Evolutionary conservation across 2,797 vertebrate species (phyloP), one percentile per base, ranked within the genome.

Genomic region (Acipenser oxyrinchus): DNA sequence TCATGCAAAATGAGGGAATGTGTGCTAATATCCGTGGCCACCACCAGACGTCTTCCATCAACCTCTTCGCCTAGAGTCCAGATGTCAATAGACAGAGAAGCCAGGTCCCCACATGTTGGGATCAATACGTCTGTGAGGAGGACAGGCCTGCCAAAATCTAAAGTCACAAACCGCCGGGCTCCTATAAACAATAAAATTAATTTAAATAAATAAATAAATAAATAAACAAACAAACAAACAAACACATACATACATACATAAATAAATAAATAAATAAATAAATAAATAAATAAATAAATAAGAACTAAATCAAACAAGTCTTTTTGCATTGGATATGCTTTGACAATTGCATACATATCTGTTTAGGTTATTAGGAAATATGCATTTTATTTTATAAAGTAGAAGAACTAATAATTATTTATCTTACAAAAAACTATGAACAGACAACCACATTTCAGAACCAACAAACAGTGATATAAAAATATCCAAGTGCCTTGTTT

Each of bases 51-150:
- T 62, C 97, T 92, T 62, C 96, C 97, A 66, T 99, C 97, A 74
- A 99, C 94, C 79, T 99, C 97, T 77, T 99, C 97, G 4, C 96
- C 96, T 74, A 99, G 90, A 1, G 95, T 98, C 97, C 97, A 99
- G 83, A 99, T 97, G 77, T 99, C 97, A 71, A 99, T 99, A 71
- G 96, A 98, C 70, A 99, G 88, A 11, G 97, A 99, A 60, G 96
- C 96, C 83, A 99, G 84, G 84, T 99, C 97, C 5, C 89, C 89
- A 63, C 97, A 99, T 50, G 94, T 98, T 4, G 97, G 97, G 79
- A 99, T 99, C 77, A 99, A 87, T 1, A 94, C 91, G 48, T 99
- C 97, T 0, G 97, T 99, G 79, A 99, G 84, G 61, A 99, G 82
- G 75, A 98, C 91, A 1, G 96, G 95, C 59, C 94, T 93, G 59